Evolutionary conservation across 2,888 invertebrate genomes (phyloP), one percentile per base, ranked within the genome.

Genomic region (Cremastinae sp.): DNA sequence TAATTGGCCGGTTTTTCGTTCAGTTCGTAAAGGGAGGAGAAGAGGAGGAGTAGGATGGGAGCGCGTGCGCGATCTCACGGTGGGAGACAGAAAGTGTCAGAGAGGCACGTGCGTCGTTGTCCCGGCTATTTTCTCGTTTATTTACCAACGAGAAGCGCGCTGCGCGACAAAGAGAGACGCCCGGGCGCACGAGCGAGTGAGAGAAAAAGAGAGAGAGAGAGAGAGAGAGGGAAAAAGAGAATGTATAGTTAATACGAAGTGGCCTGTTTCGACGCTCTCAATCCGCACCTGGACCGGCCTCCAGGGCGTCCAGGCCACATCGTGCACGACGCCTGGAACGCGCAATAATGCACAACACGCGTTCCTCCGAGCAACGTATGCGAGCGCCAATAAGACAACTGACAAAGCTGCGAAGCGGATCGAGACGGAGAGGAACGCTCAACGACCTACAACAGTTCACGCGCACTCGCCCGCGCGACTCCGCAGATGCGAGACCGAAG

Each of bases 211-310:
- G 62, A 71, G 53, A 38, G 54, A 56, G 47, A 62, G 54, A 41
- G 22, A 41, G 58, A 58, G 18, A 38, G 20, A 64, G 47, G 10
- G 64, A 43, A 38, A 56, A 49, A 65, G 64, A 65, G 47, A 51
- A 61, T 51, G 59, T 68, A 68, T 62, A 68, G 62, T 74, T 74
- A 68, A 62, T 76, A 76, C 76, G 69, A 73, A 69, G 76, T 76
- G 76, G 82, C 79, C 81, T 81, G 83, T 85, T 85, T 83, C 81
- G 80, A 80, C 79, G 79, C 82, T 80, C 79, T 78, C 83, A 78
- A 81, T 84, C 78, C 78, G 78, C 70, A 80, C 74, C 72, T 80
- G 80, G 79, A 79, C 78, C 79, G 69, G 70, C 77, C 75, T 74
- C 74, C 72, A 80, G 79, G 79, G 74, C 74, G 72, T 70, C 53